Evolutionary conservation across 2,797 vertebrate genomes (phyloP), one percentile per base, ranked within the genome.

Genomic region (Steatocranus sp.): DNA sequence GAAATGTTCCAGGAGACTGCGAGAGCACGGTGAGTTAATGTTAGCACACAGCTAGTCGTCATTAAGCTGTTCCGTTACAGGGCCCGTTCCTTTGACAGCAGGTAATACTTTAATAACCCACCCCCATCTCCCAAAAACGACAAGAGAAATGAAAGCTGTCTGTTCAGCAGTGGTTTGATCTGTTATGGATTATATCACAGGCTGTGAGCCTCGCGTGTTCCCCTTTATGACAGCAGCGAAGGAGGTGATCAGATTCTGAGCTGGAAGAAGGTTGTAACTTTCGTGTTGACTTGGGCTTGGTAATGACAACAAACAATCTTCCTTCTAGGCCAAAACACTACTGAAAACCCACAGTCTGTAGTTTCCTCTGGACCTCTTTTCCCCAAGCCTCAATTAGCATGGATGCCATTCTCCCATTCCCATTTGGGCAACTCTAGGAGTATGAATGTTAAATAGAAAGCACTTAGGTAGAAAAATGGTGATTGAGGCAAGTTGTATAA

Each of bases 1-100:
- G 88, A 82, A 2, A 56, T 95, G 1, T 54, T 94, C 2, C 86
- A 94, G 8, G 90, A 95, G 32, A 92, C 79, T 10, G 8, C 89
- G n/a, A 86, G 83, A 86, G 87, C 79, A 68, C 83, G 91, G 93
- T 93, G 50, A 82, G 89, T 48, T 5, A 15, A 11, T 3, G 15
- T 36, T 5, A 18, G 25, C 14, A 48, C 3, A 41, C 34, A 14
- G 20, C 5, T 68, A 68, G 11, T 38, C 32, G 11, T 38, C 58
- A 2, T 34, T 63, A 25, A 68, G 36, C 36, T 43, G 36, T 36
- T 23, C 36, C 14, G 9, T 68, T 20, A 25, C 63, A 51, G 48
- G 73, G 12, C 27, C 7, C 4, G 27, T 48, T 48, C 4, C 15
- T 70, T 41, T 70, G 66, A 46, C 41, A 70, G 56, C 18, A 36